phyloP scores from a whole-genome alignment of 2,888 invertebrate species.

The Aspidapion aeneum region DNA sequence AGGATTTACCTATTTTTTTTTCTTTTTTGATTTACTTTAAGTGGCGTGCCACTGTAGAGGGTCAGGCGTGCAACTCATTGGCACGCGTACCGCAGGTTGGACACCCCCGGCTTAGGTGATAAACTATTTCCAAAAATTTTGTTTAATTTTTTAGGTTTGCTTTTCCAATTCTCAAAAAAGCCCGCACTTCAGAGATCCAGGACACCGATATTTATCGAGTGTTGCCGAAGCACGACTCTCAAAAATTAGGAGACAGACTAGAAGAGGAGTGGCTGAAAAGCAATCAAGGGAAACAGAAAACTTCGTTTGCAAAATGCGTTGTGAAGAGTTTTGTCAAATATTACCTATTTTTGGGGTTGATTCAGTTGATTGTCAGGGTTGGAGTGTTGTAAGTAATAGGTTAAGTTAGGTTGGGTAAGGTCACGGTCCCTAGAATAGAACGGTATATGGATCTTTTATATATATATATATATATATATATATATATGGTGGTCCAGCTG shows the following conservation, averaged over 20 bases:
- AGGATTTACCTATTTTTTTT: too few relatives aligned
- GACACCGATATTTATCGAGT: constrained; percentile 57
- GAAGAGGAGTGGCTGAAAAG: constrained; percentile 26
- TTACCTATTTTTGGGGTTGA: constrained; percentile 29
- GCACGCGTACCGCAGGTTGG: too few relatives aligned
- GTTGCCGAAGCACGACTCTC: constrained; percentile 26
- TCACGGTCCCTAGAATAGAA: too few relatives aligned
- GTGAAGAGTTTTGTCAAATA: constrained; percentile 27
- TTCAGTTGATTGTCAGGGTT: constrained; percentile 31
- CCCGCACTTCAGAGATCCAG: constrained; percentile 60
- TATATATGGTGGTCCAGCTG: too few relatives aligned
- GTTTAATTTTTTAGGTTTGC: constrained; percentile 28
- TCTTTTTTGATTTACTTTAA: too few relatives aligned
- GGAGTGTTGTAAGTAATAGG: constrained; percentile 29
- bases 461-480: too few relatives aligned
- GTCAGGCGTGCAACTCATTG: too few relatives aligned
- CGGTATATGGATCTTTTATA: too few relatives aligned
- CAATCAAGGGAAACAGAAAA: not conserved
- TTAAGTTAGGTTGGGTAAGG: not conserved
- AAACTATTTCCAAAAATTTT: too few relatives aligned
- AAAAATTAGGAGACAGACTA: constrained; percentile 29
- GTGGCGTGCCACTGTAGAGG: too few relatives aligned
- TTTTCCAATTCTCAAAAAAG: constrained; percentile 53
- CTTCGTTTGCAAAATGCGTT: constrained; percentile 15
- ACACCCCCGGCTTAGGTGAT: too few relatives aligned